Evolutionary conservation across 2,797 vertebrate species (phyloP), one percentile per base, ranked within the genome.

Genomic region (Helicolenus hilgendorfi): DNA sequence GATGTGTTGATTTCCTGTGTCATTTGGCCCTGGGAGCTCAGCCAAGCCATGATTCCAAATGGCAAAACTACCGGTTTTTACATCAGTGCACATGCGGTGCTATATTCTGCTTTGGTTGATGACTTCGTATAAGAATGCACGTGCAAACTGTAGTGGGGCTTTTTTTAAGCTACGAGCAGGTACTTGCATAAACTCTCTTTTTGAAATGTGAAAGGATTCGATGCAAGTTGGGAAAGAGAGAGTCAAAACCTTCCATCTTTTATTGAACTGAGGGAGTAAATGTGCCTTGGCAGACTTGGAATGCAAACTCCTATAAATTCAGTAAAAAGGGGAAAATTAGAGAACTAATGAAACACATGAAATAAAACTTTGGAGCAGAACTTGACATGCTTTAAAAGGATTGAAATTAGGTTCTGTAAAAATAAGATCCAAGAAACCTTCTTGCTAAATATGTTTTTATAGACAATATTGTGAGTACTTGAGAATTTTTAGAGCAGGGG

Each of bases 1-100:
- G 87, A 88, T 91, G 79, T 85, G 81, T 72, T 64, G 56, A 79
- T 88, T 85, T 89, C 79, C 86, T 79, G 73, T 87, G 79, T 86
- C 84, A 73, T 78, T 84, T 71, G 56, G 69, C 62, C 73, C 36
- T 33, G 60, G 76, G 69, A 79, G 53, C 59, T 29, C 18, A 22
- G 86, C 75, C 86, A 81, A 82, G 41, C 62, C 55, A 4, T 82
- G 76, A 79, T 26, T 84, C 18, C 73, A 79, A 80, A 79, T 33
- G 38, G 38, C 71, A 79, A 72, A 79, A 84, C 70, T 13, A 62
- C 29, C 49, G 11, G 15, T 29, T 81, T 81, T 58, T 13, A 41
- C 9, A 29, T 59, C 62, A 29, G 55, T n/a, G 22, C 72, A 71
- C 45, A 29, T 45, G 26, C 62, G 38, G 33, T 26, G 68, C 33